These are phyloP conservation scores for Benthosema pterotum DNA, from an alignment of 2,797 vertebrate genomes.

Conservation along the genomic window DNA sequence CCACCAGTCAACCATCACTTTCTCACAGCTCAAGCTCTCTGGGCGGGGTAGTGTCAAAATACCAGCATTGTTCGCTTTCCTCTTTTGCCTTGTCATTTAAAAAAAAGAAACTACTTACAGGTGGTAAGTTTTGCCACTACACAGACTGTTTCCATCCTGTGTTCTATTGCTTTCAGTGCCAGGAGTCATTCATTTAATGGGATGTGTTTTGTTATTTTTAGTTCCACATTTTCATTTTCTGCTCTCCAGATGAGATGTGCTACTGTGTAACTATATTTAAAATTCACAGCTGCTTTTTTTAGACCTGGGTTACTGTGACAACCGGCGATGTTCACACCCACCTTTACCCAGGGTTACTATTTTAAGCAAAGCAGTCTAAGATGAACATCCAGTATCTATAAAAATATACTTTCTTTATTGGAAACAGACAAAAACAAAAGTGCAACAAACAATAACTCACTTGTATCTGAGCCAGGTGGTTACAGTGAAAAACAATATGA, in stretches of 20 bases:
- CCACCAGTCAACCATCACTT: neutral
- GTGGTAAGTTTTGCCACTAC: too few relatives aligned
- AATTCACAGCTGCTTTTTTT: neutral
- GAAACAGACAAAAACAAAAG: conserved; percentile 57
- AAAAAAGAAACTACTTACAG: too few relatives aligned
- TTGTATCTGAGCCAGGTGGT: conserved; percentile 49
- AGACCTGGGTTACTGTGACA: neutral
- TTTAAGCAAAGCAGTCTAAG: conserved; percentile 9
- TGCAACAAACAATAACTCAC: conserved; percentile 62
- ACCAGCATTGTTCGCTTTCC: too few relatives aligned
- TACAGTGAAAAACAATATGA: conserved; percentile 59
- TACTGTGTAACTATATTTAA: conserved; percentile 9
- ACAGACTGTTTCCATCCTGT: too few relatives aligned
- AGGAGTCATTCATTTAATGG: neutral
- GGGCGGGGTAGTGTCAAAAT: too few relatives aligned
- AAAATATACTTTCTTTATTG: conserved; percentile 75
- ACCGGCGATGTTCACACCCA: neutral
- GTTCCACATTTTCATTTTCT: neutral
- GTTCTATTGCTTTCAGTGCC: neutral
- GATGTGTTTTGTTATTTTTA: neutral
- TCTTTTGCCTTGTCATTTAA: too few relatives aligned
- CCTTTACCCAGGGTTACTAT: conserved; percentile 2
- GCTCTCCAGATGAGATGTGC: neutral
- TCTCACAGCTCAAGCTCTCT: neutral
- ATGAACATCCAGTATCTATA: conserved; percentile 45